Conservation (phyloP, 35 echinoderm and acorn worm species). For the Antedon bifida region DNA sequence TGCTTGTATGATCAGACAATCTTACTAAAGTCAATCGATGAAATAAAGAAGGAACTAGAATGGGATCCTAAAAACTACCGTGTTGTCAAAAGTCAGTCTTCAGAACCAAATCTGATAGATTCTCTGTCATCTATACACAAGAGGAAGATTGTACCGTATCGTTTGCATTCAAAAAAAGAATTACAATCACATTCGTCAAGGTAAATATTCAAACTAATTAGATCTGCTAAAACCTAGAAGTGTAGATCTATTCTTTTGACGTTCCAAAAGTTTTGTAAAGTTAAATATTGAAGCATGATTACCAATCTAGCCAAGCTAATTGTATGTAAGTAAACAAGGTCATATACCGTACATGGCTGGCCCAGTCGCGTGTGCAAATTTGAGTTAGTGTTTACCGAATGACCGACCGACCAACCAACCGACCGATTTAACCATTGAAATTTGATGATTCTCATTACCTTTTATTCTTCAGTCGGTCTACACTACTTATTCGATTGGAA, state of each 20-base stretch:
- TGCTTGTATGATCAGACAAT: not conserved
- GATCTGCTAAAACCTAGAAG: too few relatives aligned
- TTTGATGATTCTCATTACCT: too few relatives aligned
- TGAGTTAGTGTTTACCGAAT: too few relatives aligned
- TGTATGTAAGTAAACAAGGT: too few relatives aligned
- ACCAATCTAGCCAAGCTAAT: too few relatives aligned
- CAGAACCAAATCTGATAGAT: not conserved
- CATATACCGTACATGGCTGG: too few relatives aligned
- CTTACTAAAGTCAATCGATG: not conserved
- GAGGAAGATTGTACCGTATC: not conserved
- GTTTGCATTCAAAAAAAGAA: not conserved
- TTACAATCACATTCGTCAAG: not conserved
- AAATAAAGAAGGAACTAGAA: not conserved
- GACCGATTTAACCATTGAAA: too few relatives aligned
- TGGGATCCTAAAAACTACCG: not conserved
- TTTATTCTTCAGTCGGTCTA: not conserved
- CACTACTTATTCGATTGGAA: not conserved
- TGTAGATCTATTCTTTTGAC: too few relatives aligned
- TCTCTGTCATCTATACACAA: not conserved
- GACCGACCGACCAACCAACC: too few relatives aligned
- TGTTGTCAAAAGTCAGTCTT: not conserved
- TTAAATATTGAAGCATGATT: too few relatives aligned
- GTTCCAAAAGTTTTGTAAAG: too few relatives aligned
- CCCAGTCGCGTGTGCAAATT: too few relatives aligned
- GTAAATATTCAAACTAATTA: not conserved